phyloP scores from a whole-genome alignment of 2,113 vertebrate species.

The Bothrops jararaca region DNA sequence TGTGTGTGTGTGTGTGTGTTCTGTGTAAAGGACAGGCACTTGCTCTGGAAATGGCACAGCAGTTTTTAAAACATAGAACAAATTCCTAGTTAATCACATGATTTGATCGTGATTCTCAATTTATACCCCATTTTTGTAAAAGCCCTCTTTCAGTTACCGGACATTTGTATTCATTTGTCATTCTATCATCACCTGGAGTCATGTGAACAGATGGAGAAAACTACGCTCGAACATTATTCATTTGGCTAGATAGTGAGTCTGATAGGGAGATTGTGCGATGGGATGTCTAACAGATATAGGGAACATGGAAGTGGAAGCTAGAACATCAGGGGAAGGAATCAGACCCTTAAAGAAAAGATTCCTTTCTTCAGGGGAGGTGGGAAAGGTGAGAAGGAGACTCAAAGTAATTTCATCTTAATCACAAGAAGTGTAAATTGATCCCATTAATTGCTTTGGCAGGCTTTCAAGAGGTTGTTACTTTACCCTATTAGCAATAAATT shows the following conservation, averaged over 20 bases:
- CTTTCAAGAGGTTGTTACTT: neutral
- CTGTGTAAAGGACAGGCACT: neutral
- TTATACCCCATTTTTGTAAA: neutral
- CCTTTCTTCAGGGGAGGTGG: neutral
- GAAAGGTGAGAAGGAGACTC: neutral
- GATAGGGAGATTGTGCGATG: neutral
- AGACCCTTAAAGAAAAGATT: neutral
- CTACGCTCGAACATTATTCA: neutral
- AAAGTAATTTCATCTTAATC: neutral
- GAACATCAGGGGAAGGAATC: neutral
- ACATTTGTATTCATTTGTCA: neutral
- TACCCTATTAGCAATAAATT: neutral
- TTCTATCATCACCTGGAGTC: neutral
- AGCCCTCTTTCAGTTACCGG: neutral
- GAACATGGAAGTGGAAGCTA: neutral
- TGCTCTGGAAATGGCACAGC: neutral
- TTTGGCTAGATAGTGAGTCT: neutral
- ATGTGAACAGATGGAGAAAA: neutral
- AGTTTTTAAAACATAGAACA: neutral
- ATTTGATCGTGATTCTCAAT: neutral
- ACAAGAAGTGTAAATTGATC: neutral
- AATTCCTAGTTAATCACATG: neutral
- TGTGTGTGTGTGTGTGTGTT: neutral
- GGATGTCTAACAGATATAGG: neutral
- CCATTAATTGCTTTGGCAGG: neutral